Evolutionary conservation across 2,113 vertebrate genomes (phyloP).

Genomic region (Tyto alba): DNA sequence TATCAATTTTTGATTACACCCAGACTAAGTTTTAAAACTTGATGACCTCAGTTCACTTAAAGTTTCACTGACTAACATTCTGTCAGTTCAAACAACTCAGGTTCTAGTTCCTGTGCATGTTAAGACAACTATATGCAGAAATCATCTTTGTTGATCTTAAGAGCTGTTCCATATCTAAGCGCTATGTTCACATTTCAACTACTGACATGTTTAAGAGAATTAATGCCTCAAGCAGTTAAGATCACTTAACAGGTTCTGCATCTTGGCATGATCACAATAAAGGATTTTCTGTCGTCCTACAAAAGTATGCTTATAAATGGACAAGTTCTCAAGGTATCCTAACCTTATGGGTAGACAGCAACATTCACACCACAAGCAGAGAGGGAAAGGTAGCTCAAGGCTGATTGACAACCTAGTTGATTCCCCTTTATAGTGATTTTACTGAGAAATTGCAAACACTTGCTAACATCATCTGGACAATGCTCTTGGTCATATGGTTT

Average conservation of each 20-base stretch:
- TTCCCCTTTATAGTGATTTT: background rate
- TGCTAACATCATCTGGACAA: background rate
- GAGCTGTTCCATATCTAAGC: background rate
- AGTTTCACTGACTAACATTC: background rate
- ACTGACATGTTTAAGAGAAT: too few relatives aligned
- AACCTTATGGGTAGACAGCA: background rate
- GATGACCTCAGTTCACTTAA: background rate
- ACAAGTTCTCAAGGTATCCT: accelerated
- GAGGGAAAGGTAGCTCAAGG: background rate
- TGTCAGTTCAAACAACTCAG: background rate
- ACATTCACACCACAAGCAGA: background rate
- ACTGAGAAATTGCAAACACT: background rate
- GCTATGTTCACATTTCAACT: accelerated
- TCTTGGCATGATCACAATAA: background rate
- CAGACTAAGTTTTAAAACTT: background rate
- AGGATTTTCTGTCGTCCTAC: background rate
- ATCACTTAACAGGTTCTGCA: background rate
- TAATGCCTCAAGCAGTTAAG: background rate
- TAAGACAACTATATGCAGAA: background rate
- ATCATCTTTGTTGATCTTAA: background rate
- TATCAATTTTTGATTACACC: background rate
- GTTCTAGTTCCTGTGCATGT: background rate
- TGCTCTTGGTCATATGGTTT: background rate
- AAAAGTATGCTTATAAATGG: background rate
- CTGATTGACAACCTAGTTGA: background rate